Evolutionary conservation across 2,797 vertebrate genomes (phyloP).

Genomic region (Lepus oiostolus): DNA sequence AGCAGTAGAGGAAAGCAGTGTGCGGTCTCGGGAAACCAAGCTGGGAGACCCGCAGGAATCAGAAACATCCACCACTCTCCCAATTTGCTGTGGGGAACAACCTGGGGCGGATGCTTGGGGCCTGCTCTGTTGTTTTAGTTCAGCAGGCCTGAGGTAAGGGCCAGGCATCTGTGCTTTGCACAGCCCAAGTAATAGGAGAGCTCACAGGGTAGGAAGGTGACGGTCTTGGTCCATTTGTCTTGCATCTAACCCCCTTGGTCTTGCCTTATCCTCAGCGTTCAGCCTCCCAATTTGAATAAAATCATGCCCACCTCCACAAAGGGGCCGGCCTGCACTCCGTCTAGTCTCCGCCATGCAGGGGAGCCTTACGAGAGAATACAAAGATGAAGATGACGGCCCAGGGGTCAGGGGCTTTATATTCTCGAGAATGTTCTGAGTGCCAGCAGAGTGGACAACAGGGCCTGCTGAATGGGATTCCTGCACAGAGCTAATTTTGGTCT

Average conservation of each 20-base stretch:
- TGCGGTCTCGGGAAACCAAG: background rate
- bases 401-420: background rate
- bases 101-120: background rate
- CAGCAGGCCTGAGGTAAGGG: rapidly evolving
- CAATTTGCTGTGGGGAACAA: too few relatives aligned
- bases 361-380: background rate
- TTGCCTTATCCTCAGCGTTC: background rate
- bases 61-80: background rate
- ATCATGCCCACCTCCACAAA: background rate
- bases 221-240: background rate
- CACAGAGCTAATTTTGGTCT: background rate
- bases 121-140: background rate
- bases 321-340: background rate
- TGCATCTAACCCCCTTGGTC: background rate
- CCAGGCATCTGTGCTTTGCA: background rate
- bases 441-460: background rate
- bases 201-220: background rate
- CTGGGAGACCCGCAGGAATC: background rate
- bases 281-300: background rate
- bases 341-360: background rate
- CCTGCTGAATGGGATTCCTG: background rate
- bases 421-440: background rate
- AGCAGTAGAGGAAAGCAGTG: background rate
- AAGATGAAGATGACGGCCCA: background rate
- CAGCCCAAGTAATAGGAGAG: background rate